These are phyloP conservation scores for Oryctolagus cuniculus DNA, from an alignment of 2,113 vertebrate species.

Conservation along the genomic window mOryCun1.1 NC_091435.1:46346501-46347000, in stretches of 20 bases:
- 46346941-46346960: background rate
- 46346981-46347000: slow-evolving; percentile 38
- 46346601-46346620: background rate
- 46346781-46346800: background rate
- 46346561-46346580: background rate
- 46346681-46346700: slow-evolving; percentile 29
- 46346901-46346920: slow-evolving; percentile 39
- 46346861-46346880: slow-evolving; percentile 8
- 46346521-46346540: background rate
- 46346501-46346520: background rate
- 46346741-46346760: background rate
- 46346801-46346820: slow-evolving; percentile 42
- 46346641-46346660: slow-evolving; percentile 17
- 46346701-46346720: background rate
- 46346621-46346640: background rate
- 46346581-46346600: background rate
- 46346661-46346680: slow-evolving; percentile 5
- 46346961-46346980: background rate
- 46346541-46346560: background rate
- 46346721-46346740: background rate
- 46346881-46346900: background rate
- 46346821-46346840: slow-evolving; percentile 1
- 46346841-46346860: background rate
- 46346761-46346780: background rate
- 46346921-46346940: slow-evolving; percentile 7